These are phyloP conservation scores for Plodia interpunctella DNA, from an alignment of 1,140 invertebrate genomes.

Conservation along the genomic window DNA sequence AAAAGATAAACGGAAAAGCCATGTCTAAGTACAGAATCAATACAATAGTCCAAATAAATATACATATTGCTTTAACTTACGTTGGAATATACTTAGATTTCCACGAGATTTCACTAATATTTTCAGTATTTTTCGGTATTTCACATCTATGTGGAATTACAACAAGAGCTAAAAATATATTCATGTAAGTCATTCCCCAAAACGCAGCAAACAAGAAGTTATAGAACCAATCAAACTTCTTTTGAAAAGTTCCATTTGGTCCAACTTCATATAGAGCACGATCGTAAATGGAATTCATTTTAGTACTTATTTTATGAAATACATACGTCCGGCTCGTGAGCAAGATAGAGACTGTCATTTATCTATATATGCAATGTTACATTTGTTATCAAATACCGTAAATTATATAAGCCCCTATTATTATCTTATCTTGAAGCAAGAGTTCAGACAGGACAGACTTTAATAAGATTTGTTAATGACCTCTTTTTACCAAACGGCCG, in stretches of 20 bases:
- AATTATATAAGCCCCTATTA: not conserved
- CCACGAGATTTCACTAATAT: constrained; percentile 42
- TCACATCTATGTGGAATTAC: constrained; percentile 47
- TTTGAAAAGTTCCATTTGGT: constrained; percentile 45
- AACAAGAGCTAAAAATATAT: constrained; percentile 42
- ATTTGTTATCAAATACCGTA: constrained; percentile 3
- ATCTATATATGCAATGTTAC: not conserved
- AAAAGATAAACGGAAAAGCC: no score
- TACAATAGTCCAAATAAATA: no score
- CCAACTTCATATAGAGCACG: constrained; percentile 43
- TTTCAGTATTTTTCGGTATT: constrained; percentile 36
- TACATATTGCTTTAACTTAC: constrained; percentile 27
- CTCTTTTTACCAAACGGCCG: not conserved
- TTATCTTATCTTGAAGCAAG: constrained; percentile 9
- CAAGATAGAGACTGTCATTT: constrained; percentile 7
- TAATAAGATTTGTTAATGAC: not conserved
- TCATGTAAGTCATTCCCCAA: constrained; percentile 46
- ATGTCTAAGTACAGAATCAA: no score
- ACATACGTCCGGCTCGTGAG: not conserved
- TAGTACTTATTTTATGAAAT: constrained; percentile 8
- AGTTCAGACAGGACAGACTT: not conserved
- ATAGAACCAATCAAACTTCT: constrained; percentile 45
- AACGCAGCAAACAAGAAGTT: constrained; percentile 34
- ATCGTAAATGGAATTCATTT: constrained; percentile 40
- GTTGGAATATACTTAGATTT: constrained; percentile 45